A percentile compares a stretch with the other conserved stretches of the same genome.
Conservation (phyloP, 2,113 vertebrate genomes). For the Neolamprologus fasciatus region DNA sequence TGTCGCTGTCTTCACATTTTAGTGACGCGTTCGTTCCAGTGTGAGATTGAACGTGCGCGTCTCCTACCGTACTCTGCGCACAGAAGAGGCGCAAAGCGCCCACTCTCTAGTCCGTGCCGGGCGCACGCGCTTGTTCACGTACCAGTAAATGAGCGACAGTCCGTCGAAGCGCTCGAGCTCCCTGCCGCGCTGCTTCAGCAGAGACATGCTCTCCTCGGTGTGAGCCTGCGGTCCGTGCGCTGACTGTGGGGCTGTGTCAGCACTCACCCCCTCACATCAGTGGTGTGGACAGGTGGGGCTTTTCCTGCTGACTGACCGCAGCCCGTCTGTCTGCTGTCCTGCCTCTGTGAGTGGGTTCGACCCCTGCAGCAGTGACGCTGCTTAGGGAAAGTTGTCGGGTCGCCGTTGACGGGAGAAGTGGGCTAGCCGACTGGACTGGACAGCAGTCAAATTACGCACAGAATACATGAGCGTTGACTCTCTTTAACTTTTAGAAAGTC, state of each 20-base stretch:
- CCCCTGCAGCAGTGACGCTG: neutral
- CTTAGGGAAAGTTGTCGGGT: neutral
- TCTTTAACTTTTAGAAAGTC: neutral
- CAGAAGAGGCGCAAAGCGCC: neutral
- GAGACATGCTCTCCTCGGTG: slow-evolving; percentile 67
- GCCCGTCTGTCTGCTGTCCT: neutral
- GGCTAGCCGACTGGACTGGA: neutral
- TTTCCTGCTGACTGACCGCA: slow-evolving; percentile 33
- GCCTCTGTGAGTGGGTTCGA: neutral
- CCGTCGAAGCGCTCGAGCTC: slow-evolving; percentile 79
- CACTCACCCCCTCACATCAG: slow-evolving; percentile 33
- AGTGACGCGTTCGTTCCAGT: neutral
- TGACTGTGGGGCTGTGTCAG: slow-evolving; percentile 52
- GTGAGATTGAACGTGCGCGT: neutral
- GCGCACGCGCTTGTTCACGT: slow-evolving; percentile 10
- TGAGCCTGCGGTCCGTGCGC: neutral
- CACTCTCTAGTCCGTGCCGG: neutral
- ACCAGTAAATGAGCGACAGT: slow-evolving; percentile 87
- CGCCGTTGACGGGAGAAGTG: rapidly evolving
- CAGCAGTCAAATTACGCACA: neutral
- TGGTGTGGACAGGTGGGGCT: neutral
- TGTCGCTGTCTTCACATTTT: neutral
- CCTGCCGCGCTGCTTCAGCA: slow-evolving; percentile 67
- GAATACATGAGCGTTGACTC: too few species aligned
- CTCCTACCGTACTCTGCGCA: neutral